Evolutionary conservation across 2,797 vertebrate genomes (phyloP), one percentile per base, ranked within the genome.

Genomic region (Enteromius fasciolatus): DNA sequence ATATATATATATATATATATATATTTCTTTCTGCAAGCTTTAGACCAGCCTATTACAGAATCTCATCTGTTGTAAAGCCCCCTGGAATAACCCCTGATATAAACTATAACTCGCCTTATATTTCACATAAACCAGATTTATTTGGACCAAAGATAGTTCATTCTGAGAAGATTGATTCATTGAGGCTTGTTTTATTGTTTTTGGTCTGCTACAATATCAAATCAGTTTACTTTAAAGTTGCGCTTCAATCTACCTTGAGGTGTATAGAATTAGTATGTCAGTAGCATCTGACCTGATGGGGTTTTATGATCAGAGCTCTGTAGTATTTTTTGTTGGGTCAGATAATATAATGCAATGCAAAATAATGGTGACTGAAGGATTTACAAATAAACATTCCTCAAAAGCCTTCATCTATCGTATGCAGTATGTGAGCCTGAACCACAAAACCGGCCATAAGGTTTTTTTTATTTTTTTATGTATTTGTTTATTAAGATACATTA

Each of bases 121-220:
- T 25, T 69, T 69, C 67, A 44, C 12, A 46, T 69, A 46, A 46
- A 46, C 39, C n/a, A 46, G 20, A 69, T 44, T 63, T 63, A 63
- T 63, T 63, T 63, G 14, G 59, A 63, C 12, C n/a, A 69, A 23
- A 46, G 23, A 69, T 63, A 63, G 25, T 25, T 46, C 5, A 69
- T 69, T 15, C 20, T 69, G 39, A 15, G 36, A 25, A 69, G 5
- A 23, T 15, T 41, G 67, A 44, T 44, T 69, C 39, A 46, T 15
- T 69, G 67, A 69, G 39, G n/a, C 12, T 44, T 69, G 12, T 44
- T 15, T 69, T 69, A 69, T 44, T 69, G 39, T 44, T 46, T 67
- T 67, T 67, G 33, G 18, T 39, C 64, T 39, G 15, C 61, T 31
- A 31, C 64, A 67, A 67, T 20, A 67, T 67, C 33, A 20, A 39